Percentiles rank a stretch among this genome's conserved stretches.
These are phyloP conservation scores for Trissolcus japonicus DNA, from an alignment of 2,888 invertebrate species.

Conservation along the genomic window DNA sequence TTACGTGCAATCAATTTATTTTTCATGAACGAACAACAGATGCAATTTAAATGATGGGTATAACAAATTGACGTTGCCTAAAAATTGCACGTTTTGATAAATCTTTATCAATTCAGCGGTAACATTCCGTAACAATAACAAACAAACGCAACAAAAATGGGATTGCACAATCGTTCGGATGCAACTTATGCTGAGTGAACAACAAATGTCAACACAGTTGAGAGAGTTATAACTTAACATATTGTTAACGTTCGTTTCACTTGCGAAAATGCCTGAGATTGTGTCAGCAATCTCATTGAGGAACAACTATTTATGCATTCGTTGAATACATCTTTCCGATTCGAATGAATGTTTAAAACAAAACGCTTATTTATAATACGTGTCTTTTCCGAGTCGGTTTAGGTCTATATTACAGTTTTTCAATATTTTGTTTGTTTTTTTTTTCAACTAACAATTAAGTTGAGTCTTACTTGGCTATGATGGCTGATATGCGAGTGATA, in stretches of 20 bases:
- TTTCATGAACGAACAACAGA: constrained; percentile 5
- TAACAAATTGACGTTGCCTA: neutral
- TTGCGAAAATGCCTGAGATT: constrained; percentile 42
- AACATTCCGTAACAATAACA: constrained; percentile 1
- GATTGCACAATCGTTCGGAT: too few relatives aligned
- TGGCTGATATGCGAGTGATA: constrained; percentile 72
- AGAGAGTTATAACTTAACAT: constrained; percentile 7
- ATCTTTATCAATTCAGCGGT: neutral
- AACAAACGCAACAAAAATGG: constrained; percentile 2
- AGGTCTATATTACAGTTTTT: constrained; percentile 32
- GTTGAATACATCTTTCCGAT: constrained; percentile 7
- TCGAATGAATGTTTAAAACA: constrained; percentile 8
- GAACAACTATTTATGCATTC: constrained; percentile 43
- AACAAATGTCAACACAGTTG: constrained; percentile 8
- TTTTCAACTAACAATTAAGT: constrained; percentile 36
- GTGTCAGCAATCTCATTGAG: constrained; percentile 30
- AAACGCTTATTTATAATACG: constrained; percentile 2
- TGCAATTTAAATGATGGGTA: neutral
- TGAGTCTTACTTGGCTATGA: constrained; percentile 41
- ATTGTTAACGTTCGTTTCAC: constrained; percentile 38
- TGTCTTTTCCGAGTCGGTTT: constrained; percentile 9
- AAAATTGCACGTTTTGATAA: neutral
- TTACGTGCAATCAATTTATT: constrained; percentile 7
- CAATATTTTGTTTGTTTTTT: constrained; percentile 11
- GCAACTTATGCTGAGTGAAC: too few relatives aligned